Conservation (phyloP, 2,888 invertebrate species). For the Didymodactylos carnosus region DNA sequence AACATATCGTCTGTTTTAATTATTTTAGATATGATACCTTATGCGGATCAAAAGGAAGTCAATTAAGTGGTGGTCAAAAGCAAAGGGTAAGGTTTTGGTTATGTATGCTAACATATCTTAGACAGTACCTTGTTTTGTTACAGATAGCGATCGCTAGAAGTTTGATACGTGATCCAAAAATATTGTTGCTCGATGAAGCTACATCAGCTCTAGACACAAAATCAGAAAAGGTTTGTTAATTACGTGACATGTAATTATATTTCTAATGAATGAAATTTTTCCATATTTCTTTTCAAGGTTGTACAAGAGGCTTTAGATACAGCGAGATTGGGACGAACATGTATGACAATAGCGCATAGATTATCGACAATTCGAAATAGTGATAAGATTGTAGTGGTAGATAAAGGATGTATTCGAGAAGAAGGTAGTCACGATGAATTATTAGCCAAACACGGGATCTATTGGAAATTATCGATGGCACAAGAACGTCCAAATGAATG, state of each 20-base stretch:
- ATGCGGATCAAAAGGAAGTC: slow-evolving; percentile 8
- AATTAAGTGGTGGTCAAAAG: slow-evolving; percentile 13
- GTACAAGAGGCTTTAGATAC: slow-evolving; percentile 10
- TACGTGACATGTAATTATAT: too few relatives aligned
- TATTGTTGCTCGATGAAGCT: slow-evolving; percentile 10
- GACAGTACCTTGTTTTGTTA: background rate
- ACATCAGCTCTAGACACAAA: slow-evolving; percentile 7
- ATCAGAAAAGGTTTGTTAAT: too few relatives aligned
- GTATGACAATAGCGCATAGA: slow-evolving; percentile 5
- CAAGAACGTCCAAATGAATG: background rate
- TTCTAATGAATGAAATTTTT: too few relatives aligned
- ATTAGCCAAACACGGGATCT: background rate
- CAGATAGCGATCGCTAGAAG: slow-evolving; percentile 5
- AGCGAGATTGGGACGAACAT: slow-evolving; percentile 6
- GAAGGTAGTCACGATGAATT: slow-evolving; percentile 4
- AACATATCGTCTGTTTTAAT: background rate
- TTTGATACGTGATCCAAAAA: slow-evolving; percentile 5
- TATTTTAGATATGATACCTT: slow-evolving; percentile 1
- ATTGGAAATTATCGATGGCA: background rate
- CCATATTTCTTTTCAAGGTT: too few relatives aligned
- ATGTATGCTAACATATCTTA: background rate
- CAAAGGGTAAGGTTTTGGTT: slow-evolving; percentile 5
- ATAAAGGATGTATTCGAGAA: slow-evolving; percentile 3
- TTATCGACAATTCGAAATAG: background rate
- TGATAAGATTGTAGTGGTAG: slow-evolving; percentile 5